Evolutionary conservation across 2,797 vertebrate species (phyloP).

Genomic region (Dermochelys coriacea): DNA sequence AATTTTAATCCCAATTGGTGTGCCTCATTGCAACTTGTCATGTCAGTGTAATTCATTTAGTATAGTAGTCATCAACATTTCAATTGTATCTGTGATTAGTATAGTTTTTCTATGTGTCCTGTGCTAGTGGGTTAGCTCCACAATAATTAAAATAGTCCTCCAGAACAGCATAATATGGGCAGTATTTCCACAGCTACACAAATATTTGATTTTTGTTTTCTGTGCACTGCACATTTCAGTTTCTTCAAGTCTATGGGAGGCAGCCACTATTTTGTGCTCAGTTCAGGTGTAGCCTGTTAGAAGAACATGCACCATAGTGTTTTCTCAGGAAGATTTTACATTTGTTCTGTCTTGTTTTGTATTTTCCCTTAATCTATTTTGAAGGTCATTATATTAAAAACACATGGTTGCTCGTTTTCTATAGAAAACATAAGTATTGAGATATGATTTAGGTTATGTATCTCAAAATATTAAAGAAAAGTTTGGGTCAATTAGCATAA

Average conservation of each 20-base stretch:
- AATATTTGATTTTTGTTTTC: not conserved
- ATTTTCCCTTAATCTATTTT: not conserved
- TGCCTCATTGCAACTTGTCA: not conserved
- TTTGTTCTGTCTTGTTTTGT: not conserved
- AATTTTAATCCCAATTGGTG: not conserved
- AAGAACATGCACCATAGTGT: not conserved
- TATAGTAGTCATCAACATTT: not conserved
- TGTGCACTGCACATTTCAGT: not conserved
- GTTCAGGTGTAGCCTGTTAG: not conserved
- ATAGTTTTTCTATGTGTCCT: not conserved
- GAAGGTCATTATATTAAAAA: not conserved
- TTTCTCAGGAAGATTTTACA: not conserved
- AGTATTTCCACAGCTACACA: not conserved
- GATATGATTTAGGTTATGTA: not conserved
- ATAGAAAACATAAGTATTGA: not conserved
- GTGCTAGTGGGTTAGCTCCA: rapidly evolving
- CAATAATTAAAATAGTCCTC: not conserved
- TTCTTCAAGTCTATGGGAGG: not conserved
- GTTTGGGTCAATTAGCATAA: not conserved
- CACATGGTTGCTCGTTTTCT: not conserved
- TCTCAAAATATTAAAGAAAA: not conserved
- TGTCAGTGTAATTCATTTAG: not conserved
- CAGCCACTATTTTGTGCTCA: not conserved
- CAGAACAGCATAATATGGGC: not conserved
- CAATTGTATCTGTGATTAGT: not conserved